Base-by-base conservation (phyloP, 2,113 vertebrate species). In the Trochalopteron elliotii region DNA sequence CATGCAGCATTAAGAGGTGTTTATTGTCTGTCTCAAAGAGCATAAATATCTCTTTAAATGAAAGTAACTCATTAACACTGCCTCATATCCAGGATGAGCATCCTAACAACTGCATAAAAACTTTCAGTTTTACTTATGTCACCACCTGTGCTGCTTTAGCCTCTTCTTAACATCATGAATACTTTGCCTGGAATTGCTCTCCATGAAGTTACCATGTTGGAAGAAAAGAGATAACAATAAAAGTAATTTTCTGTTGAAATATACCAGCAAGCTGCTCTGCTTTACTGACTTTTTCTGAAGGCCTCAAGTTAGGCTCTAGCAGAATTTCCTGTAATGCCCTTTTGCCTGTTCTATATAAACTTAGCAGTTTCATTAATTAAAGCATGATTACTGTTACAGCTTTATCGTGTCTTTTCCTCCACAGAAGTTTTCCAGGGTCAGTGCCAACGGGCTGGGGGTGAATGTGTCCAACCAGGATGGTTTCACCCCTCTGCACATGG, bases 401-500 rank as follows among this genome's bases (percentile, higher is more conserved):
- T 89, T 28, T 12, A 13, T 8, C 53, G 16, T 44, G 11, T 39
- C 1, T 72, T 87, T 90, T 55, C 16, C 85, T 87, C 35, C 4
- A 35, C 88, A 99, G 98, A 98, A 98, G 91, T 90, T 98, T 55
- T 91, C 96, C 7, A 97, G 94, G 90, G 37, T 98, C 60, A 98
- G 98, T 71, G 64, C 97, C 21, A 98, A 91, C 5, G 97, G 98
- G 7, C 98, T 99, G 4, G 88, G 98, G 15, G 98, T 99, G 7
- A 99, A 99, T 57, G 98, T 98, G 89, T 98, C 97, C 4, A 98
- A 98, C 64, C 95, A 86, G 4, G 98, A 99, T 0, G 99, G 99
- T 19, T 97, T 98, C 77, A 98, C 98, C 1, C 98, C 99, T 0
- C 95, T 99, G 37, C 99, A 99, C 3, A 94, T 99, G 11, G 98